phyloP scores from a whole-genome alignment of 2,797 vertebrate genomes.

The Anabas testudineus region DNA sequence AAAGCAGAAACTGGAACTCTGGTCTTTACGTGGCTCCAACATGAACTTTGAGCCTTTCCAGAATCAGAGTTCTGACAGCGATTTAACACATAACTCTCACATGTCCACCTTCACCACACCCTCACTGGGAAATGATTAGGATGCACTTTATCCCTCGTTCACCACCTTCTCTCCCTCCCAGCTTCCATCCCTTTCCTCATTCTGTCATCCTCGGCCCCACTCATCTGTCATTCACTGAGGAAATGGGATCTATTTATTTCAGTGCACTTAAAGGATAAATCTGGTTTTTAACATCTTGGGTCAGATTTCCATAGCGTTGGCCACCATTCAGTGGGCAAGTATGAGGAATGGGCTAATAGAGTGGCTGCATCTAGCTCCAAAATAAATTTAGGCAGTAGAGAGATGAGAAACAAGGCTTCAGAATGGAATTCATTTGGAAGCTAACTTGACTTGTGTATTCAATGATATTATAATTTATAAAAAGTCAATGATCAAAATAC shows the following conservation, averaged over 20 bases:
- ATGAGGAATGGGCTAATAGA: background rate
- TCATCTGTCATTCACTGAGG: constrained; percentile 19
- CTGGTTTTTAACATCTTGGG: constrained; percentile 17
- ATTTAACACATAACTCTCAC: constrained; percentile 38
- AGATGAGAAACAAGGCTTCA: no score
- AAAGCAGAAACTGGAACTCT: constrained; percentile 41
- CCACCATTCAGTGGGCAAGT: background rate
- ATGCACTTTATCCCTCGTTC: constrained; percentile 43
- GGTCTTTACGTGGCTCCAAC: constrained; percentile 31
- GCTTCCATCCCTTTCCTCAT: background rate
- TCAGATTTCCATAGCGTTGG: constrained; percentile 7
- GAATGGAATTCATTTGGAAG: background rate
- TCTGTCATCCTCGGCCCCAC: constrained; percentile 9
- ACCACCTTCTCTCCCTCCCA: constrained; percentile 22
- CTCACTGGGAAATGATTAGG: constrained; percentile 51
- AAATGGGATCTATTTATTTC: constrained; percentile 17
- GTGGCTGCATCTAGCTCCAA: background rate
- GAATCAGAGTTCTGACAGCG: constrained; percentile 48
- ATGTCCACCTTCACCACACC: constrained; percentile 38
- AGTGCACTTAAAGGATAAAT: background rate
- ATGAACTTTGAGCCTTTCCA: constrained; percentile 36
- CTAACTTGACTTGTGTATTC: no score
- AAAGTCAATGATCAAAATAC: background rate
- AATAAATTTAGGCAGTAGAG: no score
- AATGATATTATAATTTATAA: no score